Conservation (phyloP, 2,888 invertebrate genomes). For the Agrochola lota region DNA sequence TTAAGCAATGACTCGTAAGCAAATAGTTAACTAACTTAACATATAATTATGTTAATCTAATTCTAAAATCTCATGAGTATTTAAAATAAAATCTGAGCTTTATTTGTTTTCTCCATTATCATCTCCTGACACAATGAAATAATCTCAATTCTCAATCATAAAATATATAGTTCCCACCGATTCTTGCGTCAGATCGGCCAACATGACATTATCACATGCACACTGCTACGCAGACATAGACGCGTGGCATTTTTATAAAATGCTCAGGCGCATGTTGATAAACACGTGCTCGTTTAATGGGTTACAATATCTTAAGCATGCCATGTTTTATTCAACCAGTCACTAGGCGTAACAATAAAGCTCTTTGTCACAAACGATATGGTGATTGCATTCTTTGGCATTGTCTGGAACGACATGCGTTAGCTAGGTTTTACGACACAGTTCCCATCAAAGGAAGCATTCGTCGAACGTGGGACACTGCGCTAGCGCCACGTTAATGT, state of each 20-base stretch:
- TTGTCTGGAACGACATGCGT: not conserved
- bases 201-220: conserved; percentile 23
- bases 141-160: not conserved
- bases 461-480: not conserved
- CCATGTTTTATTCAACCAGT: conserved; percentile 69
- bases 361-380: conserved; percentile 31
- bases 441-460: not conserved
- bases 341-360: conserved; percentile 41
- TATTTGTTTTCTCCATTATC: conserved; percentile 12
- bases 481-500: no score
- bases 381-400: conserved; percentile 17
- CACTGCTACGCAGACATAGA: conserved; percentile 30
- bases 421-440: no score
- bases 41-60: not conserved
- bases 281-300: conserved; percentile 57
- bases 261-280: conserved; percentile 37
- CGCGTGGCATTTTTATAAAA: conserved; percentile 55
- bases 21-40: not conserved
- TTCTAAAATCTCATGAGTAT: not conserved
- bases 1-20: not conserved
- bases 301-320: conserved; percentile 38
- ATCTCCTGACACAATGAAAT: conserved; percentile 9
- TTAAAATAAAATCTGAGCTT: not conserved
- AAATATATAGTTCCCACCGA: conserved; percentile 31
- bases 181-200: conserved; percentile 32